phyloP scores from a whole-genome alignment of 1,140 invertebrate genomes.

The Tetragonula clypearis region DNA sequence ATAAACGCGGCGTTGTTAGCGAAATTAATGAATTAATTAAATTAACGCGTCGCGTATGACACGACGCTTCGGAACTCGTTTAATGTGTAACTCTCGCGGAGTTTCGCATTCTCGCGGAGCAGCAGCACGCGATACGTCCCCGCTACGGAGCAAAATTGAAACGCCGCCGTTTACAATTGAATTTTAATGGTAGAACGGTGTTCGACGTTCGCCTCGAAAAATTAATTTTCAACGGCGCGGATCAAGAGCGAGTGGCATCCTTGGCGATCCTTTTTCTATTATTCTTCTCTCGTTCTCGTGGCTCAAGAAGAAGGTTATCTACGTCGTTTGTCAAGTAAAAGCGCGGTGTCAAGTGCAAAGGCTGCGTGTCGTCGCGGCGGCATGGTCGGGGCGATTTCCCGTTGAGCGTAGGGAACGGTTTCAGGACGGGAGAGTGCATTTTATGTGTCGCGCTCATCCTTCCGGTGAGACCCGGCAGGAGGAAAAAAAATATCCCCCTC shows the following conservation, averaged over 20 bases:
- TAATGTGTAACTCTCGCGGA: neutral
- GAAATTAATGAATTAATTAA: neutral
- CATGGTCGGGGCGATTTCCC: constrained; percentile 16
- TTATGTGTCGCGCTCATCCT: constrained; percentile 41
- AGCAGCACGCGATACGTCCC: neutral
- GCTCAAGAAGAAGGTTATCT: constrained; percentile 24
- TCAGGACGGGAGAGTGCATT: constrained; percentile 53
- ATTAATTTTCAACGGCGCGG: constrained; percentile 52
- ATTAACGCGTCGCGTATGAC: neutral
- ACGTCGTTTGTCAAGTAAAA: constrained; percentile 45
- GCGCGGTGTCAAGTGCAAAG: constrained; percentile 46
- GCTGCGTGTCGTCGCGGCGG: constrained; percentile 39
- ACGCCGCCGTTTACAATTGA: neutral
- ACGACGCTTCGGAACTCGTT: neutral
- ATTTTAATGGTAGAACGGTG: neutral
- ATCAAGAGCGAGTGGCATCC: no score
- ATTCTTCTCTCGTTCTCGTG: constrained; percentile 39
- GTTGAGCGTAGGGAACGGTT: constrained; percentile 31
- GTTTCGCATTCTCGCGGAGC: neutral
- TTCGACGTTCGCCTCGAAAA: constrained; percentile 18
- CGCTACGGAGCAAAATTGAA: neutral
- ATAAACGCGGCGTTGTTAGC: neutral
- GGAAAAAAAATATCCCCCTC: neutral
- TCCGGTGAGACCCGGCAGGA: neutral
- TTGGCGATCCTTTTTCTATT: constrained; percentile 35